Base-by-base conservation (phyloP, 2,113 vertebrate species). In the Micronisus gabar region DNA sequence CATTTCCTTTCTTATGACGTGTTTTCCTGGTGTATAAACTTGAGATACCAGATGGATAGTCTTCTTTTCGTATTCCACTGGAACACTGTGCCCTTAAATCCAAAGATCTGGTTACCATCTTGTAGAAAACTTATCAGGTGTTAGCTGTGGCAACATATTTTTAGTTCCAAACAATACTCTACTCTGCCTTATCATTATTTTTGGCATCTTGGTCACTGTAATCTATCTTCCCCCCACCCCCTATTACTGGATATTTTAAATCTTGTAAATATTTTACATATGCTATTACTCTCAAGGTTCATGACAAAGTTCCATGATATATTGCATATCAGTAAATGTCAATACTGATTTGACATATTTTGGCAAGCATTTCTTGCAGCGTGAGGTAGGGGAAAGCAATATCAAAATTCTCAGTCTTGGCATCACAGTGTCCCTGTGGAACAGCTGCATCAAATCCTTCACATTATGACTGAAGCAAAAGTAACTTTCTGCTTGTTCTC, bases 371-470 rank as follows among this genome's bases (percentile, higher is more conserved):
- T 79, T 88, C 25, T 76, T 90, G 43, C n/a, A 67, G 27, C 13
- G 13, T 59, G 56, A 66, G 26, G 18, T n/a, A 86, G 10, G 26
- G 23, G 15, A 76, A 94, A 71, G 15, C 25, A 80, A 47, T 63
- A 63, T 79, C 63, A 81, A 67, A 91, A 86, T 93, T 85, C 87
- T 94, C 22, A 27, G 32, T 78, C 76, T 70, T 79, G 32, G 23
- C 19, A 70, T 90, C 82, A 65, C 48, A 45, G 72, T 74, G 15
- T 87, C 68, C 61, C 68, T 0, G 11, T 84, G 47, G 86, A 96
- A 87, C 23, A 74, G 56, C 59, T 86, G 48, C 72, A 88, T 83
- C 43, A 91, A 78, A 52, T 79, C 81, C 48, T 71, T 88, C 65
- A 41, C 21, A 18, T 50, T 89, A 58, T 53, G n/a, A 79, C 50